Base-by-base conservation (phyloP, 2,888 invertebrate genomes). In the Tenthredo distinguenda region DNA sequence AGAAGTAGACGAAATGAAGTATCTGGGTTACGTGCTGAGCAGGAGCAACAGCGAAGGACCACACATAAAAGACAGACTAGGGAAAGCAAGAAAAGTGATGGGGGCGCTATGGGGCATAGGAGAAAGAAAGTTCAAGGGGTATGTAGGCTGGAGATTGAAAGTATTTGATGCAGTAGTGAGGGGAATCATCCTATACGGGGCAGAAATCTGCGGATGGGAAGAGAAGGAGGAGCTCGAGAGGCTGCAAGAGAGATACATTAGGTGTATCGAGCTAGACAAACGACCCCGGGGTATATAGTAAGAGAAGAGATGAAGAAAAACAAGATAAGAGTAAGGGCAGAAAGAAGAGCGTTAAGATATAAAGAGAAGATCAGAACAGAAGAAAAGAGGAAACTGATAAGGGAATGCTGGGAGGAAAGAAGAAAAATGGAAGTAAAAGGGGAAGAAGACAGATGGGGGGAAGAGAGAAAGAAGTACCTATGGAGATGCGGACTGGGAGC, bases 141-240 rank as follows among this genome's bases (percentile, higher is more conserved):
- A 47, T 9, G 2, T 47, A 10, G 2, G 10, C 2, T 12, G 43
- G 12, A 85, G 84, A 31, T 10, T 86, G 15, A 74, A 62, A 18
- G 10, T 88, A 10, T 86, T 86, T 47, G 40, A 86, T 0, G 18
- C 85, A 0, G 26, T 86, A 12, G 85, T 85, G 18, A 84, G 76
- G 26, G 40, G 83, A 1, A 85, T 87, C 26, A 26, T 72, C 7
- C 1, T 87, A 43, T 87, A 87, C 26, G 86, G 86, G 5, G 87
- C 86, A 0, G 87, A 87, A 62, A 71, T 88, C 6, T 88, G 87
- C 79, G 88, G 89, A 1, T 86, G 85, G 85, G 43, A 55, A n/a
- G 50, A 34, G 9, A 31, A 1, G 9, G 40, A 1, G 6, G n/a
- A 31, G 4, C 5, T 85, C 10, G 85, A 86, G 55, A 84, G 26